Evolutionary conservation across 2,888 invertebrate genomes (phyloP).

Genomic region (Cosmia pyralina): DNA sequence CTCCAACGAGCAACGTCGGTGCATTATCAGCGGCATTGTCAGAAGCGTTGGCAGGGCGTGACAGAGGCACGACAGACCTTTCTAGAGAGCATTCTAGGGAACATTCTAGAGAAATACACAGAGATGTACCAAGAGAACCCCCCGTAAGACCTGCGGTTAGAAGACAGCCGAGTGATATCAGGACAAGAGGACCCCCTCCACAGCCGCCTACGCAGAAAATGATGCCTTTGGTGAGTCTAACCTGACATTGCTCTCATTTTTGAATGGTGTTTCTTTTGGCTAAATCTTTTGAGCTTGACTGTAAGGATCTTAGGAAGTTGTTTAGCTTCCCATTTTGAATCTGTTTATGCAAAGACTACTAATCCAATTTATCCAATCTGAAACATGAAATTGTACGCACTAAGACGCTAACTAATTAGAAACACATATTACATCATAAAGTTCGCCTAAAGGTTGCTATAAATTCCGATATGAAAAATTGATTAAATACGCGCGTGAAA

Average conservation of each 20-base stretch:
- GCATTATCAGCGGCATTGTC: slow-evolving; percentile 83
- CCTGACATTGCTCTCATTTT: not conserved
- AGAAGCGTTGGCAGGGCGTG: slow-evolving; percentile 79
- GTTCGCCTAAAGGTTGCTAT: slow-evolving; percentile 8
- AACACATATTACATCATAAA: slow-evolving; percentile 14
- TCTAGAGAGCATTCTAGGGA: slow-evolving; percentile 65
- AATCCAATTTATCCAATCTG: no score
- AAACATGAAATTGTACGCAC: not conserved
- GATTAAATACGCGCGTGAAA: slow-evolving; percentile 35
- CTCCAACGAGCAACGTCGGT: slow-evolving; percentile 75
- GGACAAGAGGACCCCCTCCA: slow-evolving; percentile 94
- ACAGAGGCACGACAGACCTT: slow-evolving; percentile 61
- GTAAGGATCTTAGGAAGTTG: not conserved
- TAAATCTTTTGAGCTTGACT: not conserved
- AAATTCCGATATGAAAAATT: slow-evolving; percentile 32
- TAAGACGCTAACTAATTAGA: slow-evolving; percentile 27
- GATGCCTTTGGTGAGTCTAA: slow-evolving; percentile 90
- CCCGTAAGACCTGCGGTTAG: slow-evolving; percentile 76
- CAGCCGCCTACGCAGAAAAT: slow-evolving; percentile 94
- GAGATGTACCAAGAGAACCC: slow-evolving; percentile 74
- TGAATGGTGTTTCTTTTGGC: not conserved
- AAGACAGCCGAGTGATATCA: slow-evolving; percentile 84
- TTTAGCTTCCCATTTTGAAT: not conserved
- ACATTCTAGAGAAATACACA: slow-evolving; percentile 81
- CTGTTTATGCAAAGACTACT: not conserved